Percentiles rank a stretch among this genome's conserved stretches.
These are phyloP conservation scores for Exephanes ischioxanthus DNA, from an alignment of 2,888 invertebrate genomes.

Conservation along the genomic window DNA sequence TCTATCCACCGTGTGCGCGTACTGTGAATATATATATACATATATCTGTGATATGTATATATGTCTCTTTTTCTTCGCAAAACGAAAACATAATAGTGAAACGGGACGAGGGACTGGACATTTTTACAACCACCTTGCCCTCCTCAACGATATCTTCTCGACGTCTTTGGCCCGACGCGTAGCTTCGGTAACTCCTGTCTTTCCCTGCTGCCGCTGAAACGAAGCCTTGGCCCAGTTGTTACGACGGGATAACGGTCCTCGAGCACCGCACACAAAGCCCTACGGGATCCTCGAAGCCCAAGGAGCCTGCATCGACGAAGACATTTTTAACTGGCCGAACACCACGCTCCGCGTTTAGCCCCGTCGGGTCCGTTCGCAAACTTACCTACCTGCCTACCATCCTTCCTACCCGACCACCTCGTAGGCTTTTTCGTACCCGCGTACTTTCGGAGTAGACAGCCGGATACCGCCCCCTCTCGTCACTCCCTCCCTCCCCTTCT, in stretches of 20 bases:
- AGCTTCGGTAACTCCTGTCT: background rate
- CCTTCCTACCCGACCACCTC: conserved; percentile 25
- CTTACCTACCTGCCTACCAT: conserved; percentile 48
- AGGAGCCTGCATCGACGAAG: background rate
- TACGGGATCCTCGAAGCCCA: background rate
- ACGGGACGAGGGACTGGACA: background rate
- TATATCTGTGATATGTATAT: background rate
- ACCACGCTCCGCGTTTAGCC: background rate
- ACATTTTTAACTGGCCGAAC: conserved; percentile 34
- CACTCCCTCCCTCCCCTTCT: conserved; percentile 15
- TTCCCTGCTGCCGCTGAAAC: background rate
- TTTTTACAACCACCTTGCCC: conserved; percentile 46
- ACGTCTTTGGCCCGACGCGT: background rate
- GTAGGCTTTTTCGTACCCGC: conserved; percentile 51
- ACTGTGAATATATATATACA: background rate
- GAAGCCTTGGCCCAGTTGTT: conserved; percentile 38
- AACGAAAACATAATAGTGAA: conserved; percentile 4
- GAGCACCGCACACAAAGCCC: conserved; percentile 5
- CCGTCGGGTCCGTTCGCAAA: conserved; percentile 29
- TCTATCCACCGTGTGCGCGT: background rate
- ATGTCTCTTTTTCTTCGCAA: background rate
- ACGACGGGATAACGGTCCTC: conserved; percentile 25
- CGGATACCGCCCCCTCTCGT: conserved; percentile 50
- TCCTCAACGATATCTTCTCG: background rate
- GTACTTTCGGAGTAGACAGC: conserved; percentile 37